phyloP scores from a whole-genome alignment of 1,140 invertebrate genomes.

The Lucilia cuprina region DNA sequence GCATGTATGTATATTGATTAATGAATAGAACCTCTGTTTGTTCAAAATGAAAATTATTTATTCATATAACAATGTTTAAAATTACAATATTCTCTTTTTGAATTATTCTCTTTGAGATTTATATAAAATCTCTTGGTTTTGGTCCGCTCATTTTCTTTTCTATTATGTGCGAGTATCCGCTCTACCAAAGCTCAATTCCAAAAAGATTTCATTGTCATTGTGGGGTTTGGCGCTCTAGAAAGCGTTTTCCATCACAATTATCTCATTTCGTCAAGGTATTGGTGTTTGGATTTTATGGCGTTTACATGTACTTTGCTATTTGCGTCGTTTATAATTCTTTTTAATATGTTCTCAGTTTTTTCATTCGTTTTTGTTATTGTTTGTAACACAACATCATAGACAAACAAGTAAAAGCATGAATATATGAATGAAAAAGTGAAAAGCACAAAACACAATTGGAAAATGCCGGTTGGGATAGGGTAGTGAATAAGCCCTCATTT shows the following conservation, averaged over 20 bases:
- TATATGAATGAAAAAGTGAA: background rate
- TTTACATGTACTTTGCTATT: background rate
- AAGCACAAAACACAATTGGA: background rate
- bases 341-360: background rate
- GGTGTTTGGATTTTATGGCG: background rate
- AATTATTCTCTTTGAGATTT: background rate
- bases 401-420: background rate
- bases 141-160: background rate
- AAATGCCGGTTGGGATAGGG: slow-evolving; percentile 25
- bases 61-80: too few relatives aligned
- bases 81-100: background rate
- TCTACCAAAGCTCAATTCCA: background rate
- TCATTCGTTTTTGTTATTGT: background rate
- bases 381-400: background rate
- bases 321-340: background rate
- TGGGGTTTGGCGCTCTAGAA: background rate
- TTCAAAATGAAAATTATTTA: too few relatives aligned
- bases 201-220: background rate
- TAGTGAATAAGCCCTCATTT: slow-evolving; percentile 19
- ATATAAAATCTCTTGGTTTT: background rate
- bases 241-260: background rate
- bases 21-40: too few relatives aligned
- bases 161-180: background rate
- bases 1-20: too few relatives aligned
- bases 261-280: background rate